Base-by-base conservation (phyloP, 2,797 vertebrate genomes). In the Sebastes oblongus region DNA sequence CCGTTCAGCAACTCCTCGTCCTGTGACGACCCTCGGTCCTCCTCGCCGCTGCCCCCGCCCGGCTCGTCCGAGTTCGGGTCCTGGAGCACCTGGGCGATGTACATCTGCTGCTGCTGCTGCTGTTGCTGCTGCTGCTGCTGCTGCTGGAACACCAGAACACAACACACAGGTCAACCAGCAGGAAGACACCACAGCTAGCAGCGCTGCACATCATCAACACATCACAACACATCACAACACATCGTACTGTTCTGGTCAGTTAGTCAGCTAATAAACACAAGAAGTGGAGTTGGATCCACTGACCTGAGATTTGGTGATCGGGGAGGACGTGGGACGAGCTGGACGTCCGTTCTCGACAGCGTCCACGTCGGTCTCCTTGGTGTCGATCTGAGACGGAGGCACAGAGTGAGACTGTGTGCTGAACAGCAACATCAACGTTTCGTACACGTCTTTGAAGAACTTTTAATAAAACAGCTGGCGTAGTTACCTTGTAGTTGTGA, bases 1-100 rank as follows among this genome's bases (percentile, higher is more conserved):
- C 92, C 94, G 13, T 95, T 96, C 89, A 99, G 96, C 93, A 98
- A 92, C 84, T 97, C 96, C 89, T 98, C 98, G 0, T 99, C 98
- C 92, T 98, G 97, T 20, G 96, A 94, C 0, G 97, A 98, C 1
- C 96, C 96, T 1, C 95, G 89, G 82, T 97, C 96, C 0, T 97
- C 97, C 1, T 96, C 96, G 0, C 93, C 96, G 13, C 97, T 95
- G 54, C 92, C 95, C 0, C 95, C 93, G 0, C 95, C 95, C 0
- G 94, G 96, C 1, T 95, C 97, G 24, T 99, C 97, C 0, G 96
- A 95, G 0, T 95, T 94, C 3, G 96, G 97, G 92, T 99, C 98
- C 93, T 99, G 98, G 71, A 99, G 96, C 81, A 99, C 98, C 94
- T 99, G 97, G 65, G 98, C 98, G 32, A 99, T 99, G 95, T 99